Percentiles rank a stretch among this genome's conserved stretches.
phyloP scores from a whole-genome alignment of 1,140 invertebrate genomes.

The Brachionus calyciflorus region DNA sequence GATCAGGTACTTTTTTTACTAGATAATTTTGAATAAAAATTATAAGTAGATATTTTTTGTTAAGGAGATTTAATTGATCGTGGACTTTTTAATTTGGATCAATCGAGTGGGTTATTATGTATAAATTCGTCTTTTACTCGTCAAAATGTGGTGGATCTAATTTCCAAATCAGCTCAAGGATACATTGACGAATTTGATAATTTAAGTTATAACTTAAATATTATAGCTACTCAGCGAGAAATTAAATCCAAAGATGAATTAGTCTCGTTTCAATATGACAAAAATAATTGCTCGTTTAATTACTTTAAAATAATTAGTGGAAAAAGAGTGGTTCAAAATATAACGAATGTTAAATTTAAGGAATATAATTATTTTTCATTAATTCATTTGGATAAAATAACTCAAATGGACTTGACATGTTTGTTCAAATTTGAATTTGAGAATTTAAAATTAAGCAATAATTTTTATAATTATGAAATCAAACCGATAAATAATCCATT shows the following conservation, averaged over 20 bases:
- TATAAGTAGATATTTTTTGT: neutral
- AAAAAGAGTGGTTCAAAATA: neutral
- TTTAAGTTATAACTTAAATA: conserved; percentile 14
- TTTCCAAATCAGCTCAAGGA: neutral
- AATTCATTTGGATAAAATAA: conserved; percentile 17
- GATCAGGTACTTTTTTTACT: neutral
- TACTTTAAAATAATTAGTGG: neutral
- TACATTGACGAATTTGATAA: conserved; percentile 14
- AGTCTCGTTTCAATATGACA: neutral
- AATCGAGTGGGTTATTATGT: neutral
- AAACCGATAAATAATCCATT: neutral
- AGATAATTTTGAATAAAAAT: neutral
- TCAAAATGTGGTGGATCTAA: neutral
- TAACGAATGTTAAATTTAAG: neutral
- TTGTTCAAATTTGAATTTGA: conserved; percentile 10
- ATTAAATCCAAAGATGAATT: neutral
- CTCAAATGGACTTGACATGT: neutral
- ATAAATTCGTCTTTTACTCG: neutral
- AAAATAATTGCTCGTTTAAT: conserved; percentile 23
- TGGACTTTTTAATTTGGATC: conserved; percentile 1
- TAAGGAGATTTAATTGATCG: neutral
- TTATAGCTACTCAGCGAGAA: neutral
- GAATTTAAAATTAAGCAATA: neutral
- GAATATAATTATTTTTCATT: neutral
- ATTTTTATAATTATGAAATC: conserved; percentile 1